Percentiles rank a stretch among this genome's conserved stretches.
Evolutionary conservation across 2,797 vertebrate genomes (phyloP).

Genomic region (Sandelia bainsii): DNA sequence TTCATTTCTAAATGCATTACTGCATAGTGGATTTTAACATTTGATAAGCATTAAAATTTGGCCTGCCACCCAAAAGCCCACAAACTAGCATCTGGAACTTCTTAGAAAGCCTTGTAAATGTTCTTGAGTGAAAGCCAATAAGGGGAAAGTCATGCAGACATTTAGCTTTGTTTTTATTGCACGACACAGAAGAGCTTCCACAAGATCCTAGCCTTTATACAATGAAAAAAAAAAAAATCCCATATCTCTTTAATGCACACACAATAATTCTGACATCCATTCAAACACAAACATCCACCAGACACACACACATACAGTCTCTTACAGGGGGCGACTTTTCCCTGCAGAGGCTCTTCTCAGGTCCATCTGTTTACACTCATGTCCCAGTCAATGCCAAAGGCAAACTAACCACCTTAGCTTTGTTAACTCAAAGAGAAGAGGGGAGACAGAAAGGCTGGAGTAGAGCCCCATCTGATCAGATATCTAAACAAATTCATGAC

Average conservation of each 20-base stretch:
- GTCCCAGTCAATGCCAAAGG: constrained; percentile 43
- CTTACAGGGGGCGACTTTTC: constrained; percentile 44
- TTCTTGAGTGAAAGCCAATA: constrained; percentile 24
- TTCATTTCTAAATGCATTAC: constrained; percentile 42
- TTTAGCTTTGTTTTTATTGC: constrained; percentile 77
- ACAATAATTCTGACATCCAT: constrained; percentile 36
- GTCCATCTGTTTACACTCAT: constrained; percentile 61
- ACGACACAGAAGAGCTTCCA: constrained; percentile 71
- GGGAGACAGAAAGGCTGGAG: constrained; percentile 15
- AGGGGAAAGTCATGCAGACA: constrained; percentile 45
- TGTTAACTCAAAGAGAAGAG: constrained; percentile 29
- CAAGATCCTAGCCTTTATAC: constrained; percentile 57
- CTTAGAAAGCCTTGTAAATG: constrained; percentile 66
- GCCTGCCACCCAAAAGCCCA: constrained; percentile 47
- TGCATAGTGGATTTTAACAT: constrained; percentile 50
- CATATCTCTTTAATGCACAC: constrained; percentile 29
- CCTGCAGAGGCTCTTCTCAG: constrained; percentile 50
- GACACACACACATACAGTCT: constrained; percentile 19
- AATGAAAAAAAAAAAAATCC: constrained; percentile 38
- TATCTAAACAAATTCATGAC: constrained; percentile 42
- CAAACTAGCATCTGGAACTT: constrained; percentile 71
- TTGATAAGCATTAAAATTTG: constrained; percentile 62
- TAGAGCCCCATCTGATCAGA: constrained; percentile 21
- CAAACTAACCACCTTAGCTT: constrained; percentile 55
- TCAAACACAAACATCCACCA: constrained; percentile 39